Evolutionary conservation across 2,113 vertebrate species (phyloP).

Genomic region (Pomatostomus ruficeps): DNA sequence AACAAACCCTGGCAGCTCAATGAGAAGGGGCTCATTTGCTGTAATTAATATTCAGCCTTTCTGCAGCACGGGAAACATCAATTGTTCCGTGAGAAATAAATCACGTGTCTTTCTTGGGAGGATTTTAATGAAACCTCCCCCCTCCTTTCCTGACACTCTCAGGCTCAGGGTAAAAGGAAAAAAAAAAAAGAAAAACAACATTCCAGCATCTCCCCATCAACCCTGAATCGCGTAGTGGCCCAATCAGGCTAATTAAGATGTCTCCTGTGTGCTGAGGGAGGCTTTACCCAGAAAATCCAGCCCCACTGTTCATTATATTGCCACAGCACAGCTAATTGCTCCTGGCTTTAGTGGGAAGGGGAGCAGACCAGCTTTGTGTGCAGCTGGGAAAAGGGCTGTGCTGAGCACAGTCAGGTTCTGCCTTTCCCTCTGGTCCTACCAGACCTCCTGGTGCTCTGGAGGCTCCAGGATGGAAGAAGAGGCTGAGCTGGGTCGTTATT

Average conservation of each 20-base stretch:
- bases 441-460: not conserved
- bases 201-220: slow-evolving; percentile 25
- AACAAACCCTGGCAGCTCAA: not conserved
- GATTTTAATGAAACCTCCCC: slow-evolving; percentile 22
- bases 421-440: not conserved
- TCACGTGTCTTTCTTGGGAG: not conserved
- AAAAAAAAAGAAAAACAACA: not conserved
- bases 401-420: not conserved
- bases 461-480: not conserved
- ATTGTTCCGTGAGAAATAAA: slow-evolving; percentile 15
- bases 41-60: slow-evolving; percentile 7
- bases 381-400: not conserved
- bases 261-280: slow-evolving; percentile 4
- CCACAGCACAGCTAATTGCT: slow-evolving; percentile 9
- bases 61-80: not conserved
- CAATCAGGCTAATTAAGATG: slow-evolving; percentile 45
- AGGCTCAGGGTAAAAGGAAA: not conserved
- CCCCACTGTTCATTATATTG: not conserved
- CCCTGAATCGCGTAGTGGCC: slow-evolving; percentile 3
- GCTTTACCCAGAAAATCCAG: not conserved
- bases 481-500: not conserved
- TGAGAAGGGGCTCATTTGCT: not conserved
- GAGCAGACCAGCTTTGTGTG: not conserved
- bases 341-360: not conserved
- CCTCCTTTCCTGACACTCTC: not conserved